phyloP scores from a whole-genome alignment of 37 sponge, comb jelly and placozoan species.

The Axinella damicornis region DNA sequence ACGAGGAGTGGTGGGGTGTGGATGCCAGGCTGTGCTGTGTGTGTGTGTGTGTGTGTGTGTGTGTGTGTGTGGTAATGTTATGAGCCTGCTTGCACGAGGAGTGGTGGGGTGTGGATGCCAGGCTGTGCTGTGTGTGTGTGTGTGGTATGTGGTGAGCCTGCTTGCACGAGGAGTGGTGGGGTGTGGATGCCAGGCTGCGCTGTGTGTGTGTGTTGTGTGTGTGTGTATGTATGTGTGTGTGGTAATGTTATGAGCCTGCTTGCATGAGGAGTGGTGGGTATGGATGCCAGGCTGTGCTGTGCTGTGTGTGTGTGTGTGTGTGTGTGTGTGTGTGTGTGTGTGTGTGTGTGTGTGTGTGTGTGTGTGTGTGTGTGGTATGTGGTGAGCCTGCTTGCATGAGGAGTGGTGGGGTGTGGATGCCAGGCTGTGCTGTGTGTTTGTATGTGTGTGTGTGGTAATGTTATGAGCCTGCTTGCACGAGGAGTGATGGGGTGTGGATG shows the following conservation, averaged over 20 bases:
- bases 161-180: too few relatives aligned
- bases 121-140: too few relatives aligned
- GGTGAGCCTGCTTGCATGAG: not conserved
- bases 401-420: too few relatives aligned
- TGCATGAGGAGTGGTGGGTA: too few relatives aligned
- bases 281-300: not conserved
- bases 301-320: constrained; percentile 6
- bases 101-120: too few relatives aligned
- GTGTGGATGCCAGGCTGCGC: constrained; percentile 1
- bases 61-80: not conserved
- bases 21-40: too few relatives aligned
- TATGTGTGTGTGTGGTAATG: not conserved
- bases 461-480: not conserved
- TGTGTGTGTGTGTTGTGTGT: not conserved
- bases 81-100: not conserved
- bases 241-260: too few relatives aligned
- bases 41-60: too few relatives aligned
- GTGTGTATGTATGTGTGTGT: too few relatives aligned
- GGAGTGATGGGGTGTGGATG: not conserved
- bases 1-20: too few relatives aligned
- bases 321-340: not conserved
- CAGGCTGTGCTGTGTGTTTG: too few relatives aligned
- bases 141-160: constrained; percentile 7
- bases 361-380: constrained; percentile 1
- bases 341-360: too few relatives aligned